These are phyloP conservation scores for Junonia oenone DNA, from an alignment of 2,888 invertebrate genomes.

Conservation along the genomic window DNA sequence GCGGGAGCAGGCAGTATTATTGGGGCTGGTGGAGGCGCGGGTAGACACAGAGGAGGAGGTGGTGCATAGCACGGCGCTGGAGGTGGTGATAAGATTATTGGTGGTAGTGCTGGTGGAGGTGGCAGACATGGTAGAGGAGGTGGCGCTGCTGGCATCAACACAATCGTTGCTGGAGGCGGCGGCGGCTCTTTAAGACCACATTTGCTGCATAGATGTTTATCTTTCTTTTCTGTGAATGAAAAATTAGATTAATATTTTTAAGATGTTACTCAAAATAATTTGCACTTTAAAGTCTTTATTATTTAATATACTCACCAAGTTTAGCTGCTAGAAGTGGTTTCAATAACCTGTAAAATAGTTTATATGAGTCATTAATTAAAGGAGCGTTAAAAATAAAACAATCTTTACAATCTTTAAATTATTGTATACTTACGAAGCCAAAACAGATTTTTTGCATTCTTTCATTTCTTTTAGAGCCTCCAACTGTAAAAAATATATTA, in stretches of 20 bases:
- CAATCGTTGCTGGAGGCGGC: slow-evolving; percentile 49
- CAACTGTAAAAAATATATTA: slow-evolving; percentile 44
- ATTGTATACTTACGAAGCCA: slow-evolving; percentile 57
- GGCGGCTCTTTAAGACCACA: slow-evolving; percentile 39
- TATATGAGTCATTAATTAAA: slow-evolving; percentile 3
- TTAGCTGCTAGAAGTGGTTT: slow-evolving; percentile 55
- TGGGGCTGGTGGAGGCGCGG: slow-evolving; percentile 28
- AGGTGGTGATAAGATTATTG: slow-evolving; percentile 33
- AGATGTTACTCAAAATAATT: background rate
- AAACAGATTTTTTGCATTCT: slow-evolving; percentile 60
- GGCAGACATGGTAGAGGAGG: slow-evolving; percentile 38
- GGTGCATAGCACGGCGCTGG: slow-evolving; percentile 46
- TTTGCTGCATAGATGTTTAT: slow-evolving; percentile 28
- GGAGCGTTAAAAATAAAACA: background rate
- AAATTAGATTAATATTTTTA: background rate
- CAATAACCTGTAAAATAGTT: slow-evolving; percentile 46
- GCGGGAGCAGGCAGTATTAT: slow-evolving; percentile 26
- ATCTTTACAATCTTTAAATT: background rate
- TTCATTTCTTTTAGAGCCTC: slow-evolving; percentile 66
- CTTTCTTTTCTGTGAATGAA: slow-evolving; percentile 34
- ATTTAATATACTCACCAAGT: slow-evolving; percentile 42
- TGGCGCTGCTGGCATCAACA: slow-evolving; percentile 54
- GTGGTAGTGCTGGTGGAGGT: slow-evolving; percentile 33
- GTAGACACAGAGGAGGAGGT: slow-evolving; percentile 27
- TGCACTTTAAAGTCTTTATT: background rate